These are phyloP conservation scores for Coryphaenoides rupestris DNA, from an alignment of 2,113 vertebrate genomes.

Conservation along the genomic window DNA sequence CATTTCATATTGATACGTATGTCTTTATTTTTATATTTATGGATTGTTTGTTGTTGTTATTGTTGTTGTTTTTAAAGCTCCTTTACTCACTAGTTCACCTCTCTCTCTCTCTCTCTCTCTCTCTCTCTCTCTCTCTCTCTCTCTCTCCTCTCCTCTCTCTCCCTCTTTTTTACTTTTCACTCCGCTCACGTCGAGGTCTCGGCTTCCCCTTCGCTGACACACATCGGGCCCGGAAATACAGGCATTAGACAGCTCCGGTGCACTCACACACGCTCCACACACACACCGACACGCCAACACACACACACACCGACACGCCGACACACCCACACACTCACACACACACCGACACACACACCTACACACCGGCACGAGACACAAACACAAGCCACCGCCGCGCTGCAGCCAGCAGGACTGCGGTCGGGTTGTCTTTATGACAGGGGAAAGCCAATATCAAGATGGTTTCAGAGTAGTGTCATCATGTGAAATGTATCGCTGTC, in stretches of 20 bases:
- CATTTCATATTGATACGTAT: too few species aligned
- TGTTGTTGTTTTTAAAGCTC: too few species aligned
- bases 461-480: constrained; percentile 72
- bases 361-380: constrained; percentile 11
- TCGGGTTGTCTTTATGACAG: constrained; percentile 68
- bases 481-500: constrained; percentile 69
- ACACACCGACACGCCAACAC: constrained; percentile 16
- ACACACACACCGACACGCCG: constrained; percentile 19
- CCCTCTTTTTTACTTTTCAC: background rate
- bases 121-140: background rate
- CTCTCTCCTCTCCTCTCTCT: background rate
- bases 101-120: background rate
- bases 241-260: background rate
- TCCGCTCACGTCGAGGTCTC: too few species aligned
- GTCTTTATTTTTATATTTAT: too few species aligned
- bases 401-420: constrained; percentile 49
- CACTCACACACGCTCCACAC: constrained; percentile 29
- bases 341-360: constrained; percentile 18
- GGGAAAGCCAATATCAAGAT: constrained; percentile 72
- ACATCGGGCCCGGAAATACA: constrained; percentile 5
- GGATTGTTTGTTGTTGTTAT: too few species aligned
- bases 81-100: background rate
- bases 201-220: background rate
- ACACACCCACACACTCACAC: constrained; percentile 27
- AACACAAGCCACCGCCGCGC: background rate